Base-by-base conservation (phyloP, 2,113 vertebrate genomes). In the Rhabdomys dilectus region DNA sequence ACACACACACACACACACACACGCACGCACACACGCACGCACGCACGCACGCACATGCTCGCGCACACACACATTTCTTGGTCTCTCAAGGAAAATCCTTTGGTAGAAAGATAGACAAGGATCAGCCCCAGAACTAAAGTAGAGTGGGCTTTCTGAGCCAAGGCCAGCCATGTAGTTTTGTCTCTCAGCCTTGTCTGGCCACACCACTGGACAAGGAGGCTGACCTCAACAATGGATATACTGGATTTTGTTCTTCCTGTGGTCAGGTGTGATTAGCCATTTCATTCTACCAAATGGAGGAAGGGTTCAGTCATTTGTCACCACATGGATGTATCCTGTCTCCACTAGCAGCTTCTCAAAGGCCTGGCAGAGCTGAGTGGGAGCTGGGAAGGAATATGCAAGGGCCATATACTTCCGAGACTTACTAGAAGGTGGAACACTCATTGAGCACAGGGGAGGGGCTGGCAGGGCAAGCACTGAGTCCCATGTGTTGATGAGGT, bases 91-190 rank as follows among this genome's bases (percentile, higher is more conserved):
- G 72, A 72, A 82, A 82, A 86, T 45, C 31, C 70, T 85, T 64
- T 72, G 60, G 19, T 21, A 80, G 51, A 45, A 88, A 58, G 31
- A 53, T 22, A 58, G 39, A 36, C 17, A 45, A 77, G 80, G 19
- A 93, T 56, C 12, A 77, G 39, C 45, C 1, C 0, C 21, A 88
- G 3, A 7, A 31, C 66, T 60, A 5, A 62, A 0, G 51, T 5
- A 11, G 0, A 3, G 11, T 0, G 12, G 21, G 31, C 34, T 3
- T 11, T 7, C 5, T 1, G 48, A 15, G 62, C 58, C 11, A 15
- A 88, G 21, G 36, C 42, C 2, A 1, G 0, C 0, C 5, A 2
- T 21, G 56, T 82, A 42, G 85, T n/a, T 42, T 7, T 5, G 0
- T 78, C 12, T 72, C 8, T 6, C 60, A n/a, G 21, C 36, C 21